phyloP scores from a whole-genome alignment of 30 jellyfish, hydroid and myxozoan genomes.

The Morbakka virulenta region DNA sequence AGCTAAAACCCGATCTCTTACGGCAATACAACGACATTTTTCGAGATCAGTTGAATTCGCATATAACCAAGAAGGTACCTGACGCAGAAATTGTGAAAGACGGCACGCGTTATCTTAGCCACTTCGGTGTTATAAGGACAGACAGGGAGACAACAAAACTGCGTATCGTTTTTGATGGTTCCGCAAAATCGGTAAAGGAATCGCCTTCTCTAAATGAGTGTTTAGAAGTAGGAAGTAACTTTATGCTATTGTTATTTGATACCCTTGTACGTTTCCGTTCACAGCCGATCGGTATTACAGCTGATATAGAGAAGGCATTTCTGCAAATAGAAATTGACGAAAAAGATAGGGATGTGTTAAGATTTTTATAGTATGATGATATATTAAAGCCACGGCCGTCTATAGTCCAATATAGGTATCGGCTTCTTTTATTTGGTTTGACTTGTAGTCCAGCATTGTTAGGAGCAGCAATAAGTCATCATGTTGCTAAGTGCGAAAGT shows the following conservation, averaged over 20 bases:
- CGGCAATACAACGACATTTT: constrained; percentile 23
- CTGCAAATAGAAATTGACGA: constrained; percentile 3
- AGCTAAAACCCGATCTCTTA: constrained; percentile 3
- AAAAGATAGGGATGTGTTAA: constrained; percentile 5
- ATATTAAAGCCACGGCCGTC: background rate
- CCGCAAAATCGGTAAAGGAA: background rate
- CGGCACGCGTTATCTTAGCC: constrained; percentile 25
- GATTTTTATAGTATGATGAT: constrained; percentile 36
- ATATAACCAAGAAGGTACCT: constrained; percentile 9
- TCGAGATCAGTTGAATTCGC: background rate
- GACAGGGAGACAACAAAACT: background rate
- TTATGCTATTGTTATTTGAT: constrained; percentile 14
- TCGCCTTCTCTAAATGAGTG: background rate
- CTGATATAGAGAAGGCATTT: constrained; percentile 39
- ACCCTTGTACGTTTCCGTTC: constrained; percentile 9
- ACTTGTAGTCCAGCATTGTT: constrained; percentile 27
- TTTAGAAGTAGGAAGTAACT: background rate
- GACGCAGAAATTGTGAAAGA: background rate
- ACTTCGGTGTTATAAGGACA: background rate
- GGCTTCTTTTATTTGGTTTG: constrained; percentile 30
- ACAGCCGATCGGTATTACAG: background rate
- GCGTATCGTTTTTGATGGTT: background rate
- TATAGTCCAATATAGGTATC: background rate
- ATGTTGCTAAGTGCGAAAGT: background rate
- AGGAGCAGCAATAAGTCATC: constrained; percentile 3